A percentile compares a stretch with the other conserved stretches of the same genome.
Conservation (phyloP, 2,797 vertebrate genomes). For the Betta splendens region DNA sequence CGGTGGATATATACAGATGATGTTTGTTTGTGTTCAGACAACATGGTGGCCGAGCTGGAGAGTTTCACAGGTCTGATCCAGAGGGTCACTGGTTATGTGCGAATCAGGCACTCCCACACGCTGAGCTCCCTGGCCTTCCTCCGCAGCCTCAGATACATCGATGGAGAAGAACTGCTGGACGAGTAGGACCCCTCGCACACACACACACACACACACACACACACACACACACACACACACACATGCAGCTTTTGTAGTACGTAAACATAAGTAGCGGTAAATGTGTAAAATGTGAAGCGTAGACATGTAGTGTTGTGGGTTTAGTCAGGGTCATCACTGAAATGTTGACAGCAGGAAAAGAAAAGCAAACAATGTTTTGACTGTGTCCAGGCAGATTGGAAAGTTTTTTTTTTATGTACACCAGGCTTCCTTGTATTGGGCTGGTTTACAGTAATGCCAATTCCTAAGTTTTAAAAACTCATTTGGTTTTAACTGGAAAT, state of each 20-base stretch:
- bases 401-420: background rate
- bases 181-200: slow-evolving; percentile 74
- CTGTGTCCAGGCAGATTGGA: slow-evolving; percentile 19
- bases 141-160: slow-evolving; percentile 91
- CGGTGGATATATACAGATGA: background rate
- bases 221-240: too few relatives aligned
- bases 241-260: background rate
- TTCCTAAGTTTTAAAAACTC: background rate
- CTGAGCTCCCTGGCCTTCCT: slow-evolving; percentile 94
- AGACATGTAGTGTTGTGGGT: background rate
- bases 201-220: background rate
- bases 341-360: background rate
- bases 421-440: slow-evolving; percentile 23
- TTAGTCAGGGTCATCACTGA: background rate
- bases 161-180: slow-evolving; percentile 90
- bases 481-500: background rate
- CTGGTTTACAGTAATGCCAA: slow-evolving; percentile 16
- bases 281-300: background rate
- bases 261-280: background rate
- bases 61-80: slow-evolving; percentile 96
- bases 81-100: slow-evolving; percentile 93
- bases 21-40: slow-evolving; percentile 80
- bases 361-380: slow-evolving; percentile 30
- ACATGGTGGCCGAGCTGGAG: slow-evolving; percentile 96
- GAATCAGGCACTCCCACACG: slow-evolving; percentile 93